phyloP scores from a whole-genome alignment of 2,113 vertebrate genomes.

The Jacana jacana region DNA sequence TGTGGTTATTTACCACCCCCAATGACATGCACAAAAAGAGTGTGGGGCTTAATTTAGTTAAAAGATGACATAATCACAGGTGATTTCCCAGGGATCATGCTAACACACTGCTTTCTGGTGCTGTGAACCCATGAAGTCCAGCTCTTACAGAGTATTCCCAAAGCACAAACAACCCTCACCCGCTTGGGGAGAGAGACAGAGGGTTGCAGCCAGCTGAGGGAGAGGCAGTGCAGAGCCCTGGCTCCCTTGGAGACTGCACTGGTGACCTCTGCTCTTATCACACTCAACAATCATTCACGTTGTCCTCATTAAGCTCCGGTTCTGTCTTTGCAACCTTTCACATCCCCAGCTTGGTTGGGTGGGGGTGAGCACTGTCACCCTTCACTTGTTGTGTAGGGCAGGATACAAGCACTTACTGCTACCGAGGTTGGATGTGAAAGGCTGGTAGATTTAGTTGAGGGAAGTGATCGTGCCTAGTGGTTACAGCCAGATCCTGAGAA shows the following conservation, averaged over 20 bases:
- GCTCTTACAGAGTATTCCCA: background rate
- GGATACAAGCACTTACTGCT: background rate
- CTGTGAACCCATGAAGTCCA: background rate
- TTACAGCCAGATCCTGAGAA: background rate
- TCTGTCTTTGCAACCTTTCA: background rate
- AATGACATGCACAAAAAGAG: background rate
- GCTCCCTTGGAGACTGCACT: background rate
- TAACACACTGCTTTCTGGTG: background rate
- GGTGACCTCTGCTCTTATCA: background rate
- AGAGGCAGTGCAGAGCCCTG: background rate
- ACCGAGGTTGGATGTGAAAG: background rate
- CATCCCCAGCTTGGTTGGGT: fast-evolving
- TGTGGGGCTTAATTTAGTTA: background rate
- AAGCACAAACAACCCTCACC: background rate
- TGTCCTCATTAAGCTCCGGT: fast-evolving
- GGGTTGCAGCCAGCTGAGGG: background rate
- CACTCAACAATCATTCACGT: fast-evolving
- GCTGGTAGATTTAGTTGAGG: background rate
- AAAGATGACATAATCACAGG: background rate
- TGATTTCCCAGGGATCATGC: background rate
- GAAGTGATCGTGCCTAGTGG: background rate
- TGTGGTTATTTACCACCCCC: background rate
- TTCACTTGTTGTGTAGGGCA: background rate
- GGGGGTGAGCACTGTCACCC: background rate
- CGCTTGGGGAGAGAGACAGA: background rate